These are phyloP conservation scores for Bombus consobrinus DNA, from an alignment of 1,140 invertebrate species.

Conservation along the genomic window DNA sequence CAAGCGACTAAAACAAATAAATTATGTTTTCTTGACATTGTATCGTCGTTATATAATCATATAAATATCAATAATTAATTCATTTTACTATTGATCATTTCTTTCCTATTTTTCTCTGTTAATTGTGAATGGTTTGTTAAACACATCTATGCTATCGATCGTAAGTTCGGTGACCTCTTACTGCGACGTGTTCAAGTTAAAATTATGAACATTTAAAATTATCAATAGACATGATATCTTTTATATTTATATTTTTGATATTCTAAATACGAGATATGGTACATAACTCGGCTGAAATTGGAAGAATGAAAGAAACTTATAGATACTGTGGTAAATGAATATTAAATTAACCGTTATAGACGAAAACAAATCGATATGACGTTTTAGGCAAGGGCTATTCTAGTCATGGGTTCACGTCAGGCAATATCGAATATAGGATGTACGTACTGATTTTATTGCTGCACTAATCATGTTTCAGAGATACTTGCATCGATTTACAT, in stretches of 20 bases:
- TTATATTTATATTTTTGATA: background rate
- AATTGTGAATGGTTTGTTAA: background rate
- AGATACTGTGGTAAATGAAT: background rate
- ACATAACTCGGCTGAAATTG: no score
- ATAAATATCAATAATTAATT: background rate
- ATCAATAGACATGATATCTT: background rate
- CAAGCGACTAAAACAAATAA: background rate
- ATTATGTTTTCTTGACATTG: background rate
- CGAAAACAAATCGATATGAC: conserved; percentile 22
- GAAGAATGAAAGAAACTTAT: no score
- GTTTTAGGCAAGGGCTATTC: background rate
- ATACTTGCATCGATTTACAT: background rate
- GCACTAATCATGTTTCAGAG: background rate
- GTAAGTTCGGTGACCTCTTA: conserved; percentile 21
- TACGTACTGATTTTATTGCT: background rate
- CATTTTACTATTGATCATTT: background rate
- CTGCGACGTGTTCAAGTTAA: background rate
- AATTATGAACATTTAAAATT: background rate
- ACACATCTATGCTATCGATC: conserved; percentile 27
- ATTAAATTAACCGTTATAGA: conserved; percentile 1
- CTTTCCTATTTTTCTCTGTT: background rate
- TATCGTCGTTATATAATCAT: background rate
- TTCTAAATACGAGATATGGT: no score
- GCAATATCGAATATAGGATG: background rate
- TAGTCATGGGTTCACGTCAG: background rate